Base-by-base conservation (phyloP, 2,113 vertebrate species). In the Setophaga coronata region DNA sequence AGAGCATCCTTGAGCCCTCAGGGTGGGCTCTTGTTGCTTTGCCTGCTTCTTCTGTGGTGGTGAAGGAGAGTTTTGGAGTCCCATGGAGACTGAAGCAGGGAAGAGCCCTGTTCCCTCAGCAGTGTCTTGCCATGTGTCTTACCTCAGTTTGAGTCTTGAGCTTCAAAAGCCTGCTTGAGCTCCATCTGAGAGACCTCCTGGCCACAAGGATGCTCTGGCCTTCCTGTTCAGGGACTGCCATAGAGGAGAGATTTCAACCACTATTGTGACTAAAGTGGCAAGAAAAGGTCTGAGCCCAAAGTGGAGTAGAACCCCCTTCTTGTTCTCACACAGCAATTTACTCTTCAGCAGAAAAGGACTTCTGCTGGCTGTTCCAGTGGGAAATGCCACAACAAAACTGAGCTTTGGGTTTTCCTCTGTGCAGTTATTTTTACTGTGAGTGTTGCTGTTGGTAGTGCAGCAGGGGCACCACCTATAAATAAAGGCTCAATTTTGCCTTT, bases 391-490 rank as follows among this genome's bases (percentile, higher is more conserved):
- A 40, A 9, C 1, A 28, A 77, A 48, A 9, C 40, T n/a, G 21
- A 58, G 18, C 18, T 78, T 53, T 71, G 8, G 3, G 2, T 24
- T 64, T 62, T 60, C 14, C 33, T 31, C 3, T 38, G 2, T 19
- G 26, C 23, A 85, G 61, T 3, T 5, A 24, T 67, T 45, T 64
- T 15, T 38, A 47, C 18, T 2, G 0, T 8, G 17, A 80, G 12
- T 8, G 43, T 29, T 50, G 70, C 34, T 92, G 25, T 38, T 57
- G 60, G 14, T 25, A 25, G n/a, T 7, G 23, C 48, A 71, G 29
- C 36, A 50, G 51, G 31, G 28, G 8, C 34, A 67, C 14, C 5
- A 25, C 19, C 0, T 0, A 15, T n/a, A 29, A 79, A 23, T 38
- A 67, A 16, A 92, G 26, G 33, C 10, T 56, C 14, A 31, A 1